These are phyloP conservation scores for Channa striata DNA, from an alignment of 2,797 vertebrate species.

Conservation along the genomic window DNA sequence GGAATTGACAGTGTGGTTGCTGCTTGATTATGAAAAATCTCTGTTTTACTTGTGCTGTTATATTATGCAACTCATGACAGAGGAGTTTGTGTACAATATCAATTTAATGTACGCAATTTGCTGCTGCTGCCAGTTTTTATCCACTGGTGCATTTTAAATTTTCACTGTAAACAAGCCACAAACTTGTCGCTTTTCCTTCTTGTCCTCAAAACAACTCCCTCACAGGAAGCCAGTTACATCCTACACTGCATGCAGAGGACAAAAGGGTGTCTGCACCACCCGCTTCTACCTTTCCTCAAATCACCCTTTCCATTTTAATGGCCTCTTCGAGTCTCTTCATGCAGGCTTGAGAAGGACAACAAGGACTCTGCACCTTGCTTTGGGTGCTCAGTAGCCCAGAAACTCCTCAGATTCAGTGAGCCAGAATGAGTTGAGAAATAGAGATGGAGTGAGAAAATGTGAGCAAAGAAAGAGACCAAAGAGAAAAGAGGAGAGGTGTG, in stretches of 20 bases:
- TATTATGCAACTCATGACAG: background rate
- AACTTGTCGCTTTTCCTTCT: conserved; percentile 26
- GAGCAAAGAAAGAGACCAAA: conserved; percentile 80
- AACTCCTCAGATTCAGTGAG: conserved; percentile 87
- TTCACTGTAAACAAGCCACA: conserved; percentile 19
- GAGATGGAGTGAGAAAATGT: conserved; percentile 51
- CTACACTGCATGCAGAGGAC: conserved; percentile 41
- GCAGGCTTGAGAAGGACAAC: conserved; percentile 36
- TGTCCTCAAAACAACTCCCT: conserved; percentile 43
- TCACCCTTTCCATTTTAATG: conserved; percentile 42
- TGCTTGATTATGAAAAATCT: background rate
- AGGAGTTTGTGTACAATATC: background rate
- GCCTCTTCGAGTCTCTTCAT: conserved; percentile 28
- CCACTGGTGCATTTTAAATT: conserved; percentile 4
- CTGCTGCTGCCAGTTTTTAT: conserved; percentile 4
- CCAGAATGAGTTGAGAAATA: conserved; percentile 79
- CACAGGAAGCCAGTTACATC: conserved; percentile 49
- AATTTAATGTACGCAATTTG: conserved; percentile 1
- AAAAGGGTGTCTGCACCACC: conserved; percentile 45
- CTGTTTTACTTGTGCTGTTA: background rate
- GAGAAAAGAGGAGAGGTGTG: conserved; percentile 77
- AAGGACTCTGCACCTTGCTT: conserved; percentile 40
- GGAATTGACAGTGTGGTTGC: background rate
- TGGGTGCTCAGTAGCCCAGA: conserved; percentile 76
- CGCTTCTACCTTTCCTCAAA: conserved; percentile 41